Base-by-base conservation (phyloP, 2,888 invertebrate genomes). In the Phoenoteleia sp. region DNA sequence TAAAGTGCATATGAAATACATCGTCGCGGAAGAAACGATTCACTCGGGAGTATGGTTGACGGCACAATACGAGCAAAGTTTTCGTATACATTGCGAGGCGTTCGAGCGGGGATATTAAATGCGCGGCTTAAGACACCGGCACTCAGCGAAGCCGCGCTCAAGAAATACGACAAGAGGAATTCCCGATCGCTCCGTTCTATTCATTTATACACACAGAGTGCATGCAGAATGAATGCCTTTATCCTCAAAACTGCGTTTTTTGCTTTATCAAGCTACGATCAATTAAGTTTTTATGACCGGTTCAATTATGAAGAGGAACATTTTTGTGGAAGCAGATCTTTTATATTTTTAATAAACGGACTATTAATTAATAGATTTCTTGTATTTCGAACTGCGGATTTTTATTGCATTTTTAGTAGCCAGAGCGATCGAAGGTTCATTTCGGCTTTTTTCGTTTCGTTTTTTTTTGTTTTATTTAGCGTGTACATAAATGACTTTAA, bases 1-100 rank as follows among this genome's bases (percentile, higher is more conserved):
- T 83, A 83, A 83, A 79, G 69, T 83, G 83, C 83, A 79, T 83
- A 83, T 79, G 83, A 83, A 83, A 83, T 77, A 84, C 81, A 84
- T 81, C 81, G 76, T 80, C 66, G 76, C 74, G 67, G 72, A 76
- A 81, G 58, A 60, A 77, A 81, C 71, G 84, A 75, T 75, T 71
- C 72, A 66, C 77, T 64, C 67, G 71, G 77, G 81, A 72, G 72
- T 42, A 39, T 25, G 69, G 66, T 76, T 64, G 74, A 45, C 54
- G 83, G 71, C 64, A 84, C 80, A 81, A 84, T 81, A 76, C 77
- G 56, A 69, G 56, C 67, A 56, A 81, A 85, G 77, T 85, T 85
- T 85, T 85, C 81, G 81, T 84, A 84, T 84, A 81, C 84, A 84
- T 81, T 76, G 84, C 84, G 42, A 75, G 64, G 84, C 75, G 75